These are phyloP conservation scores for Pocillopora meandrina DNA, from an alignment of 92 coral and sea anemone genomes.

Conservation along the genomic window DNA sequence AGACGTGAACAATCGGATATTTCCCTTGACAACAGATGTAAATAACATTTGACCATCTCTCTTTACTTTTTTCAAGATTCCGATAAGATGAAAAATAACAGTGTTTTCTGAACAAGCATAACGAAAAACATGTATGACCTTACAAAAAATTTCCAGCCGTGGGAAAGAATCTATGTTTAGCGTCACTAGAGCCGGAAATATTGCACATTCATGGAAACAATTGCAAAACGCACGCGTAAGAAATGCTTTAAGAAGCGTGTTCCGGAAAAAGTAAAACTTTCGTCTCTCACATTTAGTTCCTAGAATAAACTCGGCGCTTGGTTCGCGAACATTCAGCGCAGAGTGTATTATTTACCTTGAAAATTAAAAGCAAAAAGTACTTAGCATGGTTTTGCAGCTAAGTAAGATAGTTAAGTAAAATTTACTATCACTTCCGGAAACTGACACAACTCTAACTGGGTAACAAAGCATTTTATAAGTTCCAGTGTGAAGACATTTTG, in stretches of 20 bases:
- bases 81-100: constrained; percentile 1
- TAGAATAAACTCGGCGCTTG: not conserved
- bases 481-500: not conserved
- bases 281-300: not conserved
- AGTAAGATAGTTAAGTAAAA: too few species aligned
- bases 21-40: not conserved
- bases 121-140: not conserved
- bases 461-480: not conserved
- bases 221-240: not conserved
- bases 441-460: too few species aligned
- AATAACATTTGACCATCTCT: not conserved
- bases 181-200: constrained; percentile 12
- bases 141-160: not conserved
- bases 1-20: not conserved
- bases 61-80: not conserved
- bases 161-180: not conserved
- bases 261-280: not conserved
- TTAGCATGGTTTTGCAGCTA: not conserved
- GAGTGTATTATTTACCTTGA: not conserved
- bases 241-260: not conserved
- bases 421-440: too few species aligned
- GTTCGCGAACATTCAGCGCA: not conserved
- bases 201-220: constrained; percentile 2
- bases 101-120: constrained; percentile 11
- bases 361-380: not conserved